Conservation (phyloP, 2,113 vertebrate genomes). For the Bos javanicus region DNA sequence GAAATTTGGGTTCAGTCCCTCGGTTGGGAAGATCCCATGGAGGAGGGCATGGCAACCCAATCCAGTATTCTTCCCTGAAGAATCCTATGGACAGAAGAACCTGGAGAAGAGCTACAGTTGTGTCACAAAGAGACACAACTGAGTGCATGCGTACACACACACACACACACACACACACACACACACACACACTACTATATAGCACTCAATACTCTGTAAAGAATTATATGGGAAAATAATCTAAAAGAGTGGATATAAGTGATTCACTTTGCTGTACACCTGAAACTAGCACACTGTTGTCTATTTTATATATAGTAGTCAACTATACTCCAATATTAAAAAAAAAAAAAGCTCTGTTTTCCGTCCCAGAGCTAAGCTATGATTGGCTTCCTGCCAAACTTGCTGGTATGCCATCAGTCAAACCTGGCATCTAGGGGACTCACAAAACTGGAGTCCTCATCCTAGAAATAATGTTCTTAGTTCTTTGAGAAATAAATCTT, state of each 20-base stretch:
- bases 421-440: not conserved
- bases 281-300: not conserved
- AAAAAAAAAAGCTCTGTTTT: not conserved
- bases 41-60: not conserved
- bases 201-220: not conserved
- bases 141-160: not conserved
- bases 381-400: not conserved
- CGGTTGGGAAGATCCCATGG: not conserved
- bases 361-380: not conserved
- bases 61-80: not conserved
- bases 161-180: not conserved
- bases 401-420: not conserved
- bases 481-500: not conserved
- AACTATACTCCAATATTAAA: not conserved
- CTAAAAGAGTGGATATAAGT: not conserved
- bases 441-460: not conserved
- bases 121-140: not conserved
- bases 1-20: not conserved
- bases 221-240: not conserved
- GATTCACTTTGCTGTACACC: not conserved
- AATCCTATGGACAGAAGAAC: not conserved
- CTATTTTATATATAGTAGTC: not conserved
- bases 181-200: not conserved
- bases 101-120: not conserved
- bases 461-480: conserved; percentile 30